These are phyloP conservation scores for Pterostichus niger DNA, from an alignment of 2,888 invertebrate species.

Conservation along the genomic window DNA sequence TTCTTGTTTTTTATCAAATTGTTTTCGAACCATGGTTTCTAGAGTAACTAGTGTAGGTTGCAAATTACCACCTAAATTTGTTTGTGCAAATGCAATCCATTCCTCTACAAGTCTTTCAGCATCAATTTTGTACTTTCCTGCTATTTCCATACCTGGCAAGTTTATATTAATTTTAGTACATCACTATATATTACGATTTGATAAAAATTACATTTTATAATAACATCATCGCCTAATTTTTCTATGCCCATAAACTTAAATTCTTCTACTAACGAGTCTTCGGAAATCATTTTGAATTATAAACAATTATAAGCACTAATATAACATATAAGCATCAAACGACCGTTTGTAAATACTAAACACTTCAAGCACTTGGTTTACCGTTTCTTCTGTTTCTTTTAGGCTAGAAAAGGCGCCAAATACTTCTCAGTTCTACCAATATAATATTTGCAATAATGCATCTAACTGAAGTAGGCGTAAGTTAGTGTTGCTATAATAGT, in stretches of 20 bases:
- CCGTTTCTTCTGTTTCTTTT: background rate
- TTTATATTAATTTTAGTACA: constrained; percentile 6
- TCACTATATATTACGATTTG: background rate
- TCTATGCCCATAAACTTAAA: constrained; percentile 72
- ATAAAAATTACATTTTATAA: constrained; percentile 56
- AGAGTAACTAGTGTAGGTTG: constrained; percentile 27
- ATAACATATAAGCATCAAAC: background rate
- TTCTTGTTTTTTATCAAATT: constrained; percentile 50
- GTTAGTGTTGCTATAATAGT: no score
- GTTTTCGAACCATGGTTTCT: constrained; percentile 54
- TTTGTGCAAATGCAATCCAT: constrained; percentile 89
- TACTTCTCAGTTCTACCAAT: background rate
- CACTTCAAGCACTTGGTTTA: background rate
- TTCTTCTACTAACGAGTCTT: constrained; percentile 68
- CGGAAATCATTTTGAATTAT: constrained; percentile 65
- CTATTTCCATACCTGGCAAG: constrained; percentile 81
- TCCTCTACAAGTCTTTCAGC: constrained; percentile 86
- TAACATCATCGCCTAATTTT: constrained; percentile 23
- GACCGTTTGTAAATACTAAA: constrained; percentile 15
- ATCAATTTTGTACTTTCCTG: constrained; percentile 81
- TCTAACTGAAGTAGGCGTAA: constrained; percentile 17
- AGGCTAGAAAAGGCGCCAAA: constrained; percentile 65
- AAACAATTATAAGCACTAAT: constrained; percentile 24
- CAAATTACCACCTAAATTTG: constrained; percentile 80
- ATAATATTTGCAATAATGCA: background rate